Evolutionary conservation across 2,113 vertebrate species (phyloP), one percentile per base, ranked within the genome.

Genomic region (Ranitomeya imitator): DNA sequence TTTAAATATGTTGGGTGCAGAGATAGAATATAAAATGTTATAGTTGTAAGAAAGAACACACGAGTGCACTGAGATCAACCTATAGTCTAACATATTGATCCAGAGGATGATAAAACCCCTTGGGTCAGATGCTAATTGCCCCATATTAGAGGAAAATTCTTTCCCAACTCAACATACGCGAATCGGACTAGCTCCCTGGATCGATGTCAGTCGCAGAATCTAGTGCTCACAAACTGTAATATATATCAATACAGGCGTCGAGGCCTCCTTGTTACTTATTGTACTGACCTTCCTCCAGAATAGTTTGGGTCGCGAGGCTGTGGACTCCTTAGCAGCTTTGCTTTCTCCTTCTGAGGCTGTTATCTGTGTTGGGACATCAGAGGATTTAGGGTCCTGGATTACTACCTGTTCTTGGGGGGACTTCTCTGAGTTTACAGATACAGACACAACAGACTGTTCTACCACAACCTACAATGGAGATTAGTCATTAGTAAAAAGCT

Each of bases 251-350:
- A 45, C 37, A 45, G 37, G 37, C 37, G 37, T 45, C 37, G 37
- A 45, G 37, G 37, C 37, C 37, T 45, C 37, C 37, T 45, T 45
- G 37, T 5, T 67, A 67, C 21, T 15, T 1, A 11, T 18, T 15
- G 14, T 7, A 71, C 91, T 3, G 88, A 96, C 95, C 94, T 95
- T 96, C 91, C 95, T 96, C 94, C 95, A 93, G 14, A 96, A 96
- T 69, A 94, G 92, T 63, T 94, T 95, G 90, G 94, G 92, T 69
- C 73, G 73, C 37, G 95, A 90, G 0, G 94, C 91, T 2, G 93
- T 61, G 26, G 94, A 91, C 0, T 91, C 90, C 0, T 90, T 71
- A 80, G 90, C 94, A 57, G 94, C 93, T 92, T 92, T 95, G 0
- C 14, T 8, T 0, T 57, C 67, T 7, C 95, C 94, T 45, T 91